Percentiles rank a stretch among this genome's conserved stretches.
Conservation (phyloP, 2,888 invertebrate species). For the Mythimna impura region DNA sequence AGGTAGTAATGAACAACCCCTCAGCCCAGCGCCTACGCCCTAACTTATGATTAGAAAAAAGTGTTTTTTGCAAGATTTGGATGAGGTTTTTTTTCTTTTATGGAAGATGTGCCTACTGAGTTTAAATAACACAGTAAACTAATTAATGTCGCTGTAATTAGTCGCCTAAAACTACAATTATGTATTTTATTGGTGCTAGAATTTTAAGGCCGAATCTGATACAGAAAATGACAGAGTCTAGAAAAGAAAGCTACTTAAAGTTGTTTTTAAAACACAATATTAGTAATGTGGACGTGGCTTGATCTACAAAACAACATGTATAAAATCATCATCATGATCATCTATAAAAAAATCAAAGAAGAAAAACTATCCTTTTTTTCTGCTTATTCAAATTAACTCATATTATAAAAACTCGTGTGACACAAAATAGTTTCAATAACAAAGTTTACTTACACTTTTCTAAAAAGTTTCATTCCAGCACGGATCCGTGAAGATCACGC, state of each 20-base stretch:
- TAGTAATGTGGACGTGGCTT: too few relatives aligned
- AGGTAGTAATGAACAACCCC: too few relatives aligned
- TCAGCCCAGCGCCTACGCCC: constrained; percentile 14
- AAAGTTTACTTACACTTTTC: constrained; percentile 51
- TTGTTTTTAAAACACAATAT: too few relatives aligned
- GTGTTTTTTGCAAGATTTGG: background rate
- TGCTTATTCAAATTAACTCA: background rate
- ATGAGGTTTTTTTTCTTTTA: background rate
- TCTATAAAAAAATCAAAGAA: too few relatives aligned
- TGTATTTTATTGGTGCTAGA: too few relatives aligned
- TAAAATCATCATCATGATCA: too few relatives aligned
- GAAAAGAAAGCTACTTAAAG: background rate
- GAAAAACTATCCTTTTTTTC: too few relatives aligned
- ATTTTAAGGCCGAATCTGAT: background rate
- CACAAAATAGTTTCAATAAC: constrained; percentile 17
- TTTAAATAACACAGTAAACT: background rate
- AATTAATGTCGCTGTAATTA: background rate
- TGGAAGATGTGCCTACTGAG: background rate
- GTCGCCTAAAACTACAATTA: background rate
- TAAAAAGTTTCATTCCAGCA: constrained; percentile 64
- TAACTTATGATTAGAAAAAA: background rate
- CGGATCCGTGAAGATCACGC: constrained; percentile 80
- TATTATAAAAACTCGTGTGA: background rate
- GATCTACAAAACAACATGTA: too few relatives aligned
- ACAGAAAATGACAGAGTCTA: background rate